Base-by-base conservation (phyloP, 2,113 vertebrate species). In the Oreotragus oreotragus region DNA sequence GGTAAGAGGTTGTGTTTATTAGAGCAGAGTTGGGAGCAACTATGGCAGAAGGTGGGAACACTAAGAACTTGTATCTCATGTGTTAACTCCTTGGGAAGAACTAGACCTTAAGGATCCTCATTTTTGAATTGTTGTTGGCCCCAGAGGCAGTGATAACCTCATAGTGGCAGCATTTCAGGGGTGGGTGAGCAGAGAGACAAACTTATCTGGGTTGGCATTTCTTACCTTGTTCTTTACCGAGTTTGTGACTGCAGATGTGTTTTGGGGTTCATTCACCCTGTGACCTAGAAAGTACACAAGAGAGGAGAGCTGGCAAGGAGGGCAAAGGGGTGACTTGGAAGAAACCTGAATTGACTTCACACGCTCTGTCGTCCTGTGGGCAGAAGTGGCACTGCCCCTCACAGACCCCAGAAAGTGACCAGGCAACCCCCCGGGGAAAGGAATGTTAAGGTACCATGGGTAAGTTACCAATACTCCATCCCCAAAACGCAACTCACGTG, bases 321-420 rank as follows among this genome's bases (percentile, higher is more conserved):
- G 45, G 60, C 25, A 6, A 3, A 13, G 17, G 15, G 36, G 8
- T 13, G 3, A 73, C 73, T 36, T 4, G 8, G 27, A 39, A 73
- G 51, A 33, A 7, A 39, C 60, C 16, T 25, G 81, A 1, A 4
- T 27, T 23, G 45, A 8, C 21, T 10, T 45, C 62, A 7, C 51
- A 11, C 1, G 0, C 5, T 39, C 49, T 2, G 6, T 0, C 12
- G 16, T 10, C 17, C 30, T 5, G n/a, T 25, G 70, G 43, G 60
- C 45, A 14, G 73, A 6, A 17, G 39, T 2, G 7, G 60, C 0
- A 1, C 33, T 17, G 14, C 33, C 70, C 30, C 39, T 73, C 79
- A 25, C 1, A 45, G 39, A 47, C 43, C 2, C 9, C 0, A 2
- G 15, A 21, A 23, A 47, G 36, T 23, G 21, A 43, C 57, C n/a